Base-by-base conservation (phyloP, 2,888 invertebrate species). In the Acronicta psi region DNA sequence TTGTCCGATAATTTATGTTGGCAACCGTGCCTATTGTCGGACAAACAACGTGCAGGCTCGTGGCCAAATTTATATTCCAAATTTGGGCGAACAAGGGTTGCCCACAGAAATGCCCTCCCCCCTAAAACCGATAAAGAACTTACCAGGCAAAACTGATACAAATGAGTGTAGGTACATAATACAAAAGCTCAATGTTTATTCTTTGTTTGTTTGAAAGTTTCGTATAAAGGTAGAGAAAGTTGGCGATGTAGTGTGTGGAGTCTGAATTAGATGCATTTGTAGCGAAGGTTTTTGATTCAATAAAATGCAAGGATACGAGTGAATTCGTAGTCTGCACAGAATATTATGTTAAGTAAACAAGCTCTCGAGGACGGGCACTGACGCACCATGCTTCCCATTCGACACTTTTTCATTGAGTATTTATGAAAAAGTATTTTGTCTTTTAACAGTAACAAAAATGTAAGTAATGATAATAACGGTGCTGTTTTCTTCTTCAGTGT, bases 31-130 rank as follows among this genome's bases (percentile, higher is more conserved):
- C 88, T 86, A 87, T 90, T 90, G 87, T 87, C 79, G 82, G 84
- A 85, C 90, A 88, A 89, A 91, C 88, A 89, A 85, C 83, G 75
- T 44, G 62, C 73, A 80, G 78, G 82, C 78, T 79, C 78, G 79
- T 71, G 79, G 81, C 82, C 82, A 85, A 90, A 91, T 91, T 90
- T 92, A 90, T 91, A 89, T 87, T 83, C 87, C 77, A 90, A 90
- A 87, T 92, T 89, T 84, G 71, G 80, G 73, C 65, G 78, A 82
- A 80, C 82, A 79, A 76, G 79, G 81, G 73, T 76, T 73, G 73
- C 74, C 84, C 82, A 70, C 85, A 83, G 82, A 81, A 82, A 77
- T 80, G 77, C 81, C 79, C 75, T 77, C 66, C 72, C 74, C 64
- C 72, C 80, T 72, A 59, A 77, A 84, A 79, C 81, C 81, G 76